These are phyloP conservation scores for Hesperophylax magnus DNA, from an alignment of 1,140 invertebrate genomes.

Conservation along the genomic window DNA sequence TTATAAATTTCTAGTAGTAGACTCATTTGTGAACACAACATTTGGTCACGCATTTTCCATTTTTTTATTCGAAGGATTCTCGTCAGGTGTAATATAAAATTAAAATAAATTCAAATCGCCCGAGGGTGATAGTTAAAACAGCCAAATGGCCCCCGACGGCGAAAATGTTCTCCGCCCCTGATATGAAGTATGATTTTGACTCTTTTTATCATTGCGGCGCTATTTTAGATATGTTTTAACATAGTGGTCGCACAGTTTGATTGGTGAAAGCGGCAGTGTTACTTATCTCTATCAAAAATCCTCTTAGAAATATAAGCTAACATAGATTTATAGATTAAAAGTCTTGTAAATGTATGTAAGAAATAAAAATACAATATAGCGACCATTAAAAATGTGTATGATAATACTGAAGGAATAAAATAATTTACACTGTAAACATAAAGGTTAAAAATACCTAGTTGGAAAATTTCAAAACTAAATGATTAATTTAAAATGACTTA, in stretches of 20 bases:
- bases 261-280: not conserved
- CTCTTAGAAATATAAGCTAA: too few relatives aligned
- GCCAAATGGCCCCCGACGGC: too few relatives aligned
- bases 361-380: conserved; percentile 15
- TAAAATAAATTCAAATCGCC: too few relatives aligned
- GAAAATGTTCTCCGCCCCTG: too few relatives aligned
- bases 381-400: conserved; percentile 14
- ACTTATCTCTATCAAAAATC: not conserved
- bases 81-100: too few relatives aligned
- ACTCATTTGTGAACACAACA: too few relatives aligned
- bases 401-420: conserved; percentile 31
- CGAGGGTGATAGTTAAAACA: too few relatives aligned
- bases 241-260: not conserved
- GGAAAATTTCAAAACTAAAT: conserved; percentile 2
- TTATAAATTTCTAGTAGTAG: too few relatives aligned
- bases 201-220: too few relatives aligned
- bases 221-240: not conserved
- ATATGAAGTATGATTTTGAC: too few relatives aligned
- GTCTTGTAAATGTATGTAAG: not conserved
- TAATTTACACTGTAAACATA: conserved; percentile 20
- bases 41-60: too few relatives aligned
- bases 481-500: conserved; percentile 33
- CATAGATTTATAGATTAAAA: not conserved
- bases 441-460: not conserved
- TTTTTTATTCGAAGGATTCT: too few relatives aligned